Evolutionary conservation across 2,113 vertebrate species (phyloP), one percentile per base, ranked within the genome.

Genomic region (Ictalurus furcatus): DNA sequence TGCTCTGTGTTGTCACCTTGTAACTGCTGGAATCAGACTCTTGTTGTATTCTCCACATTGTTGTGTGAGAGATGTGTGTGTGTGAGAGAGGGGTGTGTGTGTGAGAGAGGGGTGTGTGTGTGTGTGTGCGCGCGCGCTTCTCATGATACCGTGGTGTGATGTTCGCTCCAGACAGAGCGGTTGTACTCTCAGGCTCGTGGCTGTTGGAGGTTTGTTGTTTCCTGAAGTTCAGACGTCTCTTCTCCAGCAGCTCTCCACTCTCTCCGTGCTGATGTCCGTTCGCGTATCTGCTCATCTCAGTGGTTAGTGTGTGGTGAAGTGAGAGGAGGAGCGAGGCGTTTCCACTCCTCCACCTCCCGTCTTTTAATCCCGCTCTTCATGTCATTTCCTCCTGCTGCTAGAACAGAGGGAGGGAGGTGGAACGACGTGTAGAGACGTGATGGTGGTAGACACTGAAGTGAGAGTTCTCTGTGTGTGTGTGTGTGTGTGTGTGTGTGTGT

Each of bases 311-410:
- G 44, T 13, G 37, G 25, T 30, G 82, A 74, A 65, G 69, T 13
- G 56, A 88, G 81, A 28, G 25, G 34, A 19, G 54, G 16, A 44
- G 4, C 5, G 12, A 19, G 21, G 14, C 56, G 30, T 81, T 59
- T 79, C 3, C 21, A n/a, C 63, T 73, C 21, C 48, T 56, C 65
- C 17, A 21, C 44, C 19, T 23, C 30, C 61, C 7, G 4, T 48
- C 6, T 40, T 40, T 65, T 17, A 17, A 58, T 34, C 30, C 12
- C 13, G 48, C 23, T 7, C 58, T 82, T 44, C n/a, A 48, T 67
- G 85, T 88, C 48, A 52, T 83, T 30, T 85, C 73, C 37, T 48
- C 74, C 21, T 44, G 69, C 54, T 17, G 54, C 81, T 86, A 82
- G 85, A 86, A 65, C 4, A 28, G 44, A 58, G 17, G 59, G 44